Base-by-base conservation (phyloP, 2,888 invertebrate genomes). In the Habroteleia sp. region DNA sequence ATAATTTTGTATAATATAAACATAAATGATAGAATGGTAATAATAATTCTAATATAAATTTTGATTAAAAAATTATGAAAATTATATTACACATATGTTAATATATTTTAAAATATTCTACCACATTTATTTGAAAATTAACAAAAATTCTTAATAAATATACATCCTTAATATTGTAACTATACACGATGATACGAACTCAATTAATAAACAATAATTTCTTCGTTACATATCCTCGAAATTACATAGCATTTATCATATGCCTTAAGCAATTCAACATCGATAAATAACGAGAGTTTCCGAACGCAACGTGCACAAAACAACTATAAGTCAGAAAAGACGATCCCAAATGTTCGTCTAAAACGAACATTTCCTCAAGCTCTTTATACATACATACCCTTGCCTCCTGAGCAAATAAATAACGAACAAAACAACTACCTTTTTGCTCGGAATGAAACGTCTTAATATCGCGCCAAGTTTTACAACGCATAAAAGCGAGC, bases 191-290 rank as follows among this genome's bases (percentile, higher is more conserved):
- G n/a, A 17, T 20, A 17, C 13, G 25, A 48, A 6, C 2, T 29
- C 42, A 33, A 60, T 60, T 46, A 37, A 35, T 46, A 33, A 60
- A 46, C 60, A 60, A 46, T 60, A 13, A 60, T 60, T 46, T 35
- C 10, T 46, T 46, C 46, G 46, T 60, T 46, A 33, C 25, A n/a
- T 25, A 27, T 35, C 20, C 27, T 41, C 42, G 8, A 42, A 42
- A 63, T 50, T 52, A 25, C 42, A n/a, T 7, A 8, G 16, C 63
- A 33, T 50, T 33, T 23, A 50, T 50, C 41, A 63, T 31, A 41
- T n/a, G n/a, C 17, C 10, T 6, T 41, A 33, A 50, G 42, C 62
- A 48, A 62, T 62, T 63, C 50, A 7, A 29, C 39, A 33, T 50
- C 41, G 52, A 50, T 63, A 63, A 63, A 63, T 63, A 50, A 50